Conservation (phyloP, 2,888 invertebrate genomes). For the Lithodes maja region DNA sequence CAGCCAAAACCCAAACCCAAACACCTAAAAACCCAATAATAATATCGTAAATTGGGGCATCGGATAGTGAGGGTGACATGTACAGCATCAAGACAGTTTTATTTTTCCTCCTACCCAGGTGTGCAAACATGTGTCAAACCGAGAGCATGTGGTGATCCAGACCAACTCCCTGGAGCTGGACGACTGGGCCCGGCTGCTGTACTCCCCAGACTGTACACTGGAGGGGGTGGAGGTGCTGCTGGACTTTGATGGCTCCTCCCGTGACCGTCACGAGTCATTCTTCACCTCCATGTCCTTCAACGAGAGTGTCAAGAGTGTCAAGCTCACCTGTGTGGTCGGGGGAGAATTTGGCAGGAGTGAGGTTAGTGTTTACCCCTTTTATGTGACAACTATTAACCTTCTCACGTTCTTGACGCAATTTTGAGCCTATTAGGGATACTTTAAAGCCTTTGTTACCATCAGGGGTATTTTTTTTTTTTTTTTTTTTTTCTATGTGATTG, state of each 20-base stretch:
- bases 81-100: neutral
- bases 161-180: constrained; percentile 74
- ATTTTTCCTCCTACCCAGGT: constrained; percentile 44
- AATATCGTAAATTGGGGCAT: too few relatives aligned
- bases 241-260: constrained; percentile 72
- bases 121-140: constrained; percentile 68
- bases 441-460: neutral
- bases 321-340: constrained; percentile 75
- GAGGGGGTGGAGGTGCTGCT: constrained; percentile 72
- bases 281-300: constrained; percentile 77
- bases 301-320: constrained; percentile 77
- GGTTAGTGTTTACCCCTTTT: constrained; percentile 33
- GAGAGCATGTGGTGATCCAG: constrained; percentile 69
- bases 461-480: too few relatives aligned
- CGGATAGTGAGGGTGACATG: too few relatives aligned
- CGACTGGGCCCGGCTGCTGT: constrained; percentile 77
- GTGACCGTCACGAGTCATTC: constrained; percentile 75
- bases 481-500: too few relatives aligned
- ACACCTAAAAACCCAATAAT: too few relatives aligned
- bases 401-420: neutral
- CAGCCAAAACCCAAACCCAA: too few relatives aligned
- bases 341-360: constrained; percentile 69
- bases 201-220: constrained; percentile 72
- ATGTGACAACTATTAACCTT: too few relatives aligned
- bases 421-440: neutral